These are phyloP conservation scores for Ophraella communa DNA, from an alignment of 2,888 invertebrate species.

Conservation along the genomic window DNA sequence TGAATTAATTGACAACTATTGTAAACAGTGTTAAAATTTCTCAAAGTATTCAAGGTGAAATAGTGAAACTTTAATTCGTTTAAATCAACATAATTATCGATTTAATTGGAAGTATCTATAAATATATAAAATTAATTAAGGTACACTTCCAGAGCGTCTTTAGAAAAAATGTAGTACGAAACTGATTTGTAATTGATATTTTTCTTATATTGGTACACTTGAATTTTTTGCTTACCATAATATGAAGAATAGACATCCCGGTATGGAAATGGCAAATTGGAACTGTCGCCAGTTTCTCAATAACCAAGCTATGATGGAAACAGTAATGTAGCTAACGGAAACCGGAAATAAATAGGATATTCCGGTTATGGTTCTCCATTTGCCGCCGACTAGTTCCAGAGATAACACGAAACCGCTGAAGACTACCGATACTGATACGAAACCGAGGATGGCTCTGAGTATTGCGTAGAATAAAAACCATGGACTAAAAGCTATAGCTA, in stretches of 20 bases:
- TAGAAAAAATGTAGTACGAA: no score
- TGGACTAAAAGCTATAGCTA: conserved; percentile 71
- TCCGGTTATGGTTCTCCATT: conserved; percentile 81
- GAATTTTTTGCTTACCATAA: conserved; percentile 66
- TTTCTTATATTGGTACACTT: no score
- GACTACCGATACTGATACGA: conserved; percentile 81
- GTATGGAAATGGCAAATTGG: conserved; percentile 75
- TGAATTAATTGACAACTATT: no score
- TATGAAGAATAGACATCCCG: conserved; percentile 71
- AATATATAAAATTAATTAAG: no score
- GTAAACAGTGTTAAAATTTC: no score
- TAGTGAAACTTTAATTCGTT: no score
- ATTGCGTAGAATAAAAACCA: conserved; percentile 75
- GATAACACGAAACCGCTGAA: conserved; percentile 81
- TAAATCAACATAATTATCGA: no score
- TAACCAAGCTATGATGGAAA: conserved; percentile 74
- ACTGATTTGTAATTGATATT: no score
- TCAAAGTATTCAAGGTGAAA: no score
- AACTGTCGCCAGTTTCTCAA: conserved; percentile 76
- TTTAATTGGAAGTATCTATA: no score
- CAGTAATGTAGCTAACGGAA: conserved; percentile 76
- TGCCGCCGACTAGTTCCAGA: conserved; percentile 79
- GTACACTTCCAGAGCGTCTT: no score
- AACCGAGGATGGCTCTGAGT: conserved; percentile 74
- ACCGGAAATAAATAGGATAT: conserved; percentile 82